phyloP scores from a whole-genome alignment of 2,888 invertebrate genomes.

The Iphiclides podalirius region DNA sequence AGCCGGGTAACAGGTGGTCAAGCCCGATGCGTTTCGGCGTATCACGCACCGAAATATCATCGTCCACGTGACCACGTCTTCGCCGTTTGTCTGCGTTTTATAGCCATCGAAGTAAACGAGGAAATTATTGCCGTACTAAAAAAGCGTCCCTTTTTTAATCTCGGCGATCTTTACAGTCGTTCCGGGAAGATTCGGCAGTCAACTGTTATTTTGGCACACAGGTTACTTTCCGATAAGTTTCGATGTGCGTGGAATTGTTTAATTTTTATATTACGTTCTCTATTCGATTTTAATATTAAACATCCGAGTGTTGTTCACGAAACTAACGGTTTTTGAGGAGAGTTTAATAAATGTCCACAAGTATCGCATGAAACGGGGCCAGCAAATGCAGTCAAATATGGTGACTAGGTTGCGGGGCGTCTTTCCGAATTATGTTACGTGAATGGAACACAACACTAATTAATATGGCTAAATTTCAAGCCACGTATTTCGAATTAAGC shows the following conservation, averaged over 20 bases:
- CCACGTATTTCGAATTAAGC: constrained; percentile 71
- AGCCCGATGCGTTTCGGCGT: constrained; percentile 38
- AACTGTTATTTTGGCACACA: constrained; percentile 34
- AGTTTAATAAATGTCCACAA: no score
- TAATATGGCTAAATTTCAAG: constrained; percentile 33
- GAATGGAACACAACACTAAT: constrained; percentile 2
- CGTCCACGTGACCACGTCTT: constrained; percentile 37
- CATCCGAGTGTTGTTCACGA: no score
- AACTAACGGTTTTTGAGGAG: no score
- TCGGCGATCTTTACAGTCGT: constrained; percentile 41
- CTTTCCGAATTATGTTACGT: no score
- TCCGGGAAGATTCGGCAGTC: constrained; percentile 32
- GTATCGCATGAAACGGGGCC: no score
- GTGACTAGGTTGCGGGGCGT: no score
- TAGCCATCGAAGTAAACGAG: constrained; percentile 29
- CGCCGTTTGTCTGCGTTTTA: constrained; percentile 28
- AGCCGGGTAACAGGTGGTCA: constrained; percentile 69
- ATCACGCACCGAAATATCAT: constrained; percentile 43
- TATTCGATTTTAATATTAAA: no score
- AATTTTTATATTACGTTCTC: neutral
- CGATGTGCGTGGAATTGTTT: constrained; percentile 9
- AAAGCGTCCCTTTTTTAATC: constrained; percentile 45
- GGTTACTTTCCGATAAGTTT: constrained; percentile 28
- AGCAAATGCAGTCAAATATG: no score
- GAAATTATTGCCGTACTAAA: constrained; percentile 38